Evolutionary conservation across 2,113 vertebrate species (phyloP).

Genomic region (Malaclemys terrapin): DNA sequence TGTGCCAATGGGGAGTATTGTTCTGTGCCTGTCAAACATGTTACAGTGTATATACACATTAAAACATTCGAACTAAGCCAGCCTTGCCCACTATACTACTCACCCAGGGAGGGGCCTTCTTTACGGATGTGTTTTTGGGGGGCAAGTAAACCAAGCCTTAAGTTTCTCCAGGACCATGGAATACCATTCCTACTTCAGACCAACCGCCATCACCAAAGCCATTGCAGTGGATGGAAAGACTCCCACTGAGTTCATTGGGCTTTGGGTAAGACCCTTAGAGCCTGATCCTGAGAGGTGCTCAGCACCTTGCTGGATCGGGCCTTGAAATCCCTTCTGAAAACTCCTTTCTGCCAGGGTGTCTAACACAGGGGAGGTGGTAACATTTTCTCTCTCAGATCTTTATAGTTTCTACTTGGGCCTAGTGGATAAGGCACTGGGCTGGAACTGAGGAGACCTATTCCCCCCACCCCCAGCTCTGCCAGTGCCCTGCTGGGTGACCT

Average conservation of each 20-base stretch:
- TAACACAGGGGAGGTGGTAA: not conserved
- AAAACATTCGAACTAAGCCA: too few relatives aligned
- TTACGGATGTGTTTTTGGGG: too few relatives aligned
- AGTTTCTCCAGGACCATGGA: not conserved
- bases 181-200: not conserved
- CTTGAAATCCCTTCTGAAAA: not conserved
- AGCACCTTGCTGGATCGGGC: not conserved
- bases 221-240: not conserved
- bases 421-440: not conserved
- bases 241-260: not conserved
- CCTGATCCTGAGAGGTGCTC: not conserved
- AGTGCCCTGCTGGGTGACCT: not conserved
- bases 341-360: not conserved
- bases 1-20: not conserved
- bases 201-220: not conserved
- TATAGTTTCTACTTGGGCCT: not conserved
- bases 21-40: not conserved
- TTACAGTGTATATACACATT: too few relatives aligned
- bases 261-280: not conserved
- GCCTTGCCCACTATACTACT: not conserved
- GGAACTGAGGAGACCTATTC: not conserved
- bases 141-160: not conserved
- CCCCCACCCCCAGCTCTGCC: not conserved
- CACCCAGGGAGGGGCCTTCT: too few relatives aligned
- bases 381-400: not conserved